These are phyloP conservation scores for Cossypha niveicapilla DNA, from an alignment of 2,797 vertebrate species.

Conservation along the genomic window DNA sequence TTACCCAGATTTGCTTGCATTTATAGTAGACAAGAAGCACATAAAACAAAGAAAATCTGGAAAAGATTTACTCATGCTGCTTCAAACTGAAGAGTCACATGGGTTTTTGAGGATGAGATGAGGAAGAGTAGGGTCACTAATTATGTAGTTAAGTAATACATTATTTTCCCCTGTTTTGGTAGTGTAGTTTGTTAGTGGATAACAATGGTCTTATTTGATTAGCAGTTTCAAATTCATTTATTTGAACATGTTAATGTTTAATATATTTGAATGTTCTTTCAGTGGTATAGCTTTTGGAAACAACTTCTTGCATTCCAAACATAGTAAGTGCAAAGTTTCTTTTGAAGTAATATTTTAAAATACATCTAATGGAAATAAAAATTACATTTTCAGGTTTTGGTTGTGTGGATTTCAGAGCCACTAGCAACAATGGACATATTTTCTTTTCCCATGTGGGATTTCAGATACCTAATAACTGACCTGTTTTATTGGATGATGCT, in stretches of 20 bases:
- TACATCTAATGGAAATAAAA: background rate
- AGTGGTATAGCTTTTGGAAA: conserved; percentile 10
- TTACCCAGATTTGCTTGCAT: background rate
- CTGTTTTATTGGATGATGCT: background rate
- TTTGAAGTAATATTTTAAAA: conserved; percentile 23
- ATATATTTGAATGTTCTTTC: conserved; percentile 9
- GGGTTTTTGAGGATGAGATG: background rate
- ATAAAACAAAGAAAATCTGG: background rate
- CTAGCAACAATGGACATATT: background rate
- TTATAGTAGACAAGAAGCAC: background rate
- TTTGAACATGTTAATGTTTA: background rate
- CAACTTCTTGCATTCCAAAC: background rate
- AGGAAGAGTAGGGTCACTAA: background rate
- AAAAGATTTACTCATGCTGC: background rate
- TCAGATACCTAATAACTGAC: background rate
- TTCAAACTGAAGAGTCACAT: background rate
- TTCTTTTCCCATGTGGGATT: background rate
- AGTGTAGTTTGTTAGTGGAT: background rate
- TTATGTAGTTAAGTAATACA: background rate
- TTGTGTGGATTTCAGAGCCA: background rate
- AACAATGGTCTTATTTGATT: background rate
- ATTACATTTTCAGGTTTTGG: background rate
- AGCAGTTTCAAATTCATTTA: background rate
- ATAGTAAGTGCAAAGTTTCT: background rate
- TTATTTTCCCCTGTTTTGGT: background rate